Evolutionary conservation across 2,797 vertebrate genomes (phyloP), one percentile per base, ranked within the genome.

Genomic region (Pygocentrus nattereri): DNA sequence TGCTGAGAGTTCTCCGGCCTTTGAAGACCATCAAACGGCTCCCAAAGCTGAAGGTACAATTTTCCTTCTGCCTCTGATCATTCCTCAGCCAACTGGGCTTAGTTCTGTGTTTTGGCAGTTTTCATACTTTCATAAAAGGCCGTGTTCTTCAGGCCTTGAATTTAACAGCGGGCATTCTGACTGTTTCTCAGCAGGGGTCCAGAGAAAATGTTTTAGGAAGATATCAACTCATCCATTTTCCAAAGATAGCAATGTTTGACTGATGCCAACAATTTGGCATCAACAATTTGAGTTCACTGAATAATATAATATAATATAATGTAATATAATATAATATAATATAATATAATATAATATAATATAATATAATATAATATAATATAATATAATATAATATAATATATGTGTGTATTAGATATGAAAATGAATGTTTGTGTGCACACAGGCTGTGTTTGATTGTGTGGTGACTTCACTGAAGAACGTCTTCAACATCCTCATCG

Each of bases 391-490:
- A 30, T 30, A 30, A 30, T 30, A 30, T 30, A 30, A 30, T 30
- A 30, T 30, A 38, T 38, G n/a, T 13, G 3, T 59, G 11, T 59
- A 23, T 1, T 38, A 38, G 5, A 58, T 23, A 23, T 23, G 8
- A 23, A 19, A 58, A 58, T 13, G 7, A 23, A 30, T 44, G 41
- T 58, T 6, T 50, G 1, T 64, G 38, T 85, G 21, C 5, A 49
- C 15, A 1, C 93, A 99, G 98, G 98, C 98, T 0, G 98, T 99
- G 85, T 99, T 99, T 7, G 98, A 99, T 92, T 99, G 98, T 0
- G 98, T 99, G n/a, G 98, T 99, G 89, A 99, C 97, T 0, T 99
- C 98, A 31, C 93, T 99, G 89, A 99, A 99, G 94, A 99, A 99
- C 0, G 98, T 99, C 89, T 97, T 99, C 93, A 99, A 99, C 94